phyloP scores from a whole-genome alignment of 1,140 invertebrate genomes.

The Popillia japonica region DNA sequence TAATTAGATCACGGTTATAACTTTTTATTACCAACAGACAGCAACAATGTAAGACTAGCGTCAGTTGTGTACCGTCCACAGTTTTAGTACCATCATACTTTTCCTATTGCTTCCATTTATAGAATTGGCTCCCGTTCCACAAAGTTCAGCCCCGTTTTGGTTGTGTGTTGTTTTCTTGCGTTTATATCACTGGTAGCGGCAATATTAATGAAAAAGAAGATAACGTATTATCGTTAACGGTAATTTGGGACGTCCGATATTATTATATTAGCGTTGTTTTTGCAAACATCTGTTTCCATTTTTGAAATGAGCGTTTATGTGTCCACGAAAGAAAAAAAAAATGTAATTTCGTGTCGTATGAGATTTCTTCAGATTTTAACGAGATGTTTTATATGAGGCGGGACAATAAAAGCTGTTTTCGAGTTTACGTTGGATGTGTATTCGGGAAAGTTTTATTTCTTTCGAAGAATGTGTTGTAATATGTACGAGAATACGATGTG shows the following conservation, averaged over 20 bases:
- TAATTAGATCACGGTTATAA: conserved; percentile 16
- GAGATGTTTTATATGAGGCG: too few relatives aligned
- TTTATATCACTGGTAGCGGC: background rate
- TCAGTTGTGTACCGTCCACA: background rate
- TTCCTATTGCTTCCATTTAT: conserved; percentile 10
- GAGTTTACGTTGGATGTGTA: too few relatives aligned
- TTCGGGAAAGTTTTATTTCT: too few relatives aligned
- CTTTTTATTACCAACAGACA: background rate
- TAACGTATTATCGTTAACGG: conserved; percentile 9
- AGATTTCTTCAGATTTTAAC: too few relatives aligned
- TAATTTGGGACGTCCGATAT: background rate
- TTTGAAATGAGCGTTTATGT: background rate
- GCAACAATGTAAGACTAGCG: background rate
- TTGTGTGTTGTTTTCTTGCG: background rate
- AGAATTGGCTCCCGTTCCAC: background rate
- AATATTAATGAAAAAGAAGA: background rate
- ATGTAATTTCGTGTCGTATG: too few relatives aligned
- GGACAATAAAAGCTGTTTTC: too few relatives aligned
- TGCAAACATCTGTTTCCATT: background rate
- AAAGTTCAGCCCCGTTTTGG: background rate
- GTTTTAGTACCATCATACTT: conserved; percentile 4
- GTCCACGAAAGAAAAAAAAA: background rate
- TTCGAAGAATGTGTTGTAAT: too few relatives aligned
- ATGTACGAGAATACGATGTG: too few relatives aligned
- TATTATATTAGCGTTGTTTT: background rate